phyloP scores from a whole-genome alignment of 2,797 vertebrate genomes.

The Neosalanx taihuensis region DNA sequence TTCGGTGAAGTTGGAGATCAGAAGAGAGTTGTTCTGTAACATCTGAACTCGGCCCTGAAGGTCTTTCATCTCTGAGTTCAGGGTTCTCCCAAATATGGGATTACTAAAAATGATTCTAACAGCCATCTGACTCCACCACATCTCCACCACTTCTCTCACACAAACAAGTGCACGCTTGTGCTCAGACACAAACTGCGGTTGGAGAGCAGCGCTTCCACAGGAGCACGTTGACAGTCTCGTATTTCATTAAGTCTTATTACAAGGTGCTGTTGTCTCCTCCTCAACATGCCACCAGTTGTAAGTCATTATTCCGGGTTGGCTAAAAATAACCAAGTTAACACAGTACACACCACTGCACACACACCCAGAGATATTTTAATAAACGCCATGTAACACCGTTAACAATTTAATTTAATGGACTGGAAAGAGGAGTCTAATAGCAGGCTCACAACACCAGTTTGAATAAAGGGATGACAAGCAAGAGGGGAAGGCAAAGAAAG shows the following conservation, averaged over 20 bases:
- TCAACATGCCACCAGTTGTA: constrained; percentile 49
- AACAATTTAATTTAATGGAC: constrained; percentile 56
- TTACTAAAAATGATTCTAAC: no score
- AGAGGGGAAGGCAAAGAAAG: background rate
- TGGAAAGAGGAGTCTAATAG: constrained; percentile 29
- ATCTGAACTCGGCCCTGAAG: no score
- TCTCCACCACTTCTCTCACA: constrained; percentile 3
- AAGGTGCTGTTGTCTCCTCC: constrained; percentile 30
- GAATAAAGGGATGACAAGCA: constrained; percentile 42
- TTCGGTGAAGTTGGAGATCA: no score
- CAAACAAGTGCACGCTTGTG: background rate
- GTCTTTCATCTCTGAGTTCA: no score
- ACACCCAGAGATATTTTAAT: constrained; percentile 52
- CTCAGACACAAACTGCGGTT: constrained; percentile 7
- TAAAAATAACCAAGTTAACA: constrained; percentile 59
- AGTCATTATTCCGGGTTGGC: constrained; percentile 47
- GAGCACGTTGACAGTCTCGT: constrained; percentile 48
- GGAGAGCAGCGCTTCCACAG: constrained; percentile 31
- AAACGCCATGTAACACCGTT: constrained; percentile 53
- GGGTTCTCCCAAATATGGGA: no score
- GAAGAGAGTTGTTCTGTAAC: no score
- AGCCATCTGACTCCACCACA: no score
- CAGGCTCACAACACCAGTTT: constrained; percentile 37
- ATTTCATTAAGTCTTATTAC: constrained; percentile 63
- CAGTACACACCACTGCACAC: constrained; percentile 38